Evolutionary conservation across 2,888 invertebrate genomes (phyloP).

Genomic region (Cheilosia vulpina): DNA sequence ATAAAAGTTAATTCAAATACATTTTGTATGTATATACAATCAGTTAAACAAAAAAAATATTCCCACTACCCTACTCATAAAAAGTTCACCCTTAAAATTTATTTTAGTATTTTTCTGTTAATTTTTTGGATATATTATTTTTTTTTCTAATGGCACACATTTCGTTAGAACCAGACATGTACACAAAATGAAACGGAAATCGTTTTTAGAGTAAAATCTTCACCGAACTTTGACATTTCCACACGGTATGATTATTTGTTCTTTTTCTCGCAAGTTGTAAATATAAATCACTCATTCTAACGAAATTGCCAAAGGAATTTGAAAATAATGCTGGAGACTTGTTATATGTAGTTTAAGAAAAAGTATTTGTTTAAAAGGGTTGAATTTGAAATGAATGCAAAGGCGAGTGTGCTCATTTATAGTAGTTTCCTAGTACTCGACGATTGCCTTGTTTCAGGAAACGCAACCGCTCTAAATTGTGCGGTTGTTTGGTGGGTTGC

Average conservation of each 20-base stretch:
- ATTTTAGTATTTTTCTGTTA: not conserved
- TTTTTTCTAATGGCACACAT: conserved; percentile 59
- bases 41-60: conserved; percentile 26
- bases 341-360: too few species aligned
- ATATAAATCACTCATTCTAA: conserved; percentile 40
- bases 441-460: too few species aligned
- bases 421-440: not conserved
- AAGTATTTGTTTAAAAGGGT: too few species aligned
- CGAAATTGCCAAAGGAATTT: conserved; percentile 41
- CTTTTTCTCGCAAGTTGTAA: not conserved
- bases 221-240: not conserved
- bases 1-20: conserved; percentile 36
- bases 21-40: conserved; percentile 66
- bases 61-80: conserved; percentile 51
- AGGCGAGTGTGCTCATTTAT: too few species aligned
- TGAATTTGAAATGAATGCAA: too few species aligned
- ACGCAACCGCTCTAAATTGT: too few species aligned
- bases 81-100: conserved; percentile 47
- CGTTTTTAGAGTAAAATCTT: not conserved
- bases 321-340: conserved; percentile 18
- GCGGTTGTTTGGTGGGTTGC: too few species aligned
- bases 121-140: not conserved
- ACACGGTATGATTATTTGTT: not conserved
- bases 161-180: conserved; percentile 59
- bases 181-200: not conserved